Base-by-base conservation (phyloP, 2,797 vertebrate genomes). In the Brotula barbata region DNA sequence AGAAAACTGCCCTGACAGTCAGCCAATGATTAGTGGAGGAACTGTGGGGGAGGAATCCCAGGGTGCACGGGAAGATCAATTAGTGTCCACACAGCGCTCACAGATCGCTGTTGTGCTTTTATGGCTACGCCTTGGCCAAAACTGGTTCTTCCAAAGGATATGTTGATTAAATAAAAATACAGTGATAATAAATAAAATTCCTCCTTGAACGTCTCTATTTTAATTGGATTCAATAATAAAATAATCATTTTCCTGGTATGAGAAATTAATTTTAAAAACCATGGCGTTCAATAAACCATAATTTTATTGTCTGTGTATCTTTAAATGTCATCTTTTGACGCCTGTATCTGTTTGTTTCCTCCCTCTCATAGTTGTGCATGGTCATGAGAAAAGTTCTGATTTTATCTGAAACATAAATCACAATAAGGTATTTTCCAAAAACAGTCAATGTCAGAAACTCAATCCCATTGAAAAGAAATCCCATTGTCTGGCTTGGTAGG, bases 1-100 rank as follows among this genome's bases (percentile, higher is more conserved):
- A 59, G 67, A 61, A 58, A 73, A 60, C 43, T 71, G 62, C 68
- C 67, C 28, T 59, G 74, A 78, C 80, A 82, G 76, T 75, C 78
- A 73, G 60, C 58, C 73, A 39, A 71, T 84, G 82, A 88, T 87
- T 73, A 83, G 80, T 48, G 61, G 42, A 54, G 73, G 62, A 72
- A 7, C 49, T 25, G 69, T 51, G 69, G 74, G 75, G 75, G 78
- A 57, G 73, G 67, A 61, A 59, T 71, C 52, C 64, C 59, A 0
- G 23, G 64, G 57, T 57, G 68, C 65, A 80, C 58, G 68, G 71
- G 69, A 71, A 71, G 66, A 69, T 70, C 20, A 36, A 82, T 82
- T 83, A 72, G 36, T 66, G 74, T 49, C 53, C 73, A 66, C 41
- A 49, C 58, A 58, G 56, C 62, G 70, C 65, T 56, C 48, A 51